These are phyloP conservation scores for Dryomyza anilis DNA, from an alignment of 2,888 invertebrate species.

Conservation along the genomic window DNA sequence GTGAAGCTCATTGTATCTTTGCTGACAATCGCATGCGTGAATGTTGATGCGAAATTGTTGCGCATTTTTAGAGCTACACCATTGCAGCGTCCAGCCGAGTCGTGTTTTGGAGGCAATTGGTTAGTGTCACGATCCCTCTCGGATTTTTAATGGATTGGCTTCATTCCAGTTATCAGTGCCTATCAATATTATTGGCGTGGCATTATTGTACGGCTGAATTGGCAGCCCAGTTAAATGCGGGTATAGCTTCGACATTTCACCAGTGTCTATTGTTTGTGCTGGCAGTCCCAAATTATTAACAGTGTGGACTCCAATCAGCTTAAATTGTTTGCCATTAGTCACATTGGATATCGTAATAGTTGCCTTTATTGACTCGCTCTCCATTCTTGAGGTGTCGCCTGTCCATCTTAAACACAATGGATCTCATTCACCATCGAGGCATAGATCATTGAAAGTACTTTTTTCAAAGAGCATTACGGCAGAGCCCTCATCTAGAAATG, in stretches of 20 bases:
- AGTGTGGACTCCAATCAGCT: slow-evolving; percentile 10
- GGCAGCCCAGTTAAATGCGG: slow-evolving; percentile 7
- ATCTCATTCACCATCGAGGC: slow-evolving; percentile 6
- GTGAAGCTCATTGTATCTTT: slow-evolving; percentile 22
- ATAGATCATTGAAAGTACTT: slow-evolving; percentile 13
- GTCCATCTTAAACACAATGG: slow-evolving; percentile 21
- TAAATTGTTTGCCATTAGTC: slow-evolving; percentile 1
- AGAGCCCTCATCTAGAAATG: slow-evolving; percentile 21
- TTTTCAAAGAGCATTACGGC: slow-evolving; percentile 25
- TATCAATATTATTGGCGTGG: slow-evolving; percentile 17
- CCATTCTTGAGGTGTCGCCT: slow-evolving; percentile 16
- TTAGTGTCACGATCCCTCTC: background rate
- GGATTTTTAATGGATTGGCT: slow-evolving; percentile 16
- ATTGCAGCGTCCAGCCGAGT: slow-evolving; percentile 9
- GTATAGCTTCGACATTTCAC: background rate
- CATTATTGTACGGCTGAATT: slow-evolving; percentile 16
- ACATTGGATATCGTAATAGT: background rate
- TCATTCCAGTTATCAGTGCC: slow-evolving; percentile 15
- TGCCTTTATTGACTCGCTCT: slow-evolving; percentile 6
- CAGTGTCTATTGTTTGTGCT: slow-evolving; percentile 6
- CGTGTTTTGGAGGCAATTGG: slow-evolving; percentile 21
- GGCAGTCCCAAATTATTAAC: slow-evolving; percentile 8
- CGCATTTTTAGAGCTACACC: background rate
- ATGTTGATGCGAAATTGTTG: slow-evolving; percentile 1
- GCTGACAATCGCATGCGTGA: slow-evolving; percentile 25